Conservation (phyloP, 1,140 invertebrate genomes). For the Theocolax elegans region DNA sequence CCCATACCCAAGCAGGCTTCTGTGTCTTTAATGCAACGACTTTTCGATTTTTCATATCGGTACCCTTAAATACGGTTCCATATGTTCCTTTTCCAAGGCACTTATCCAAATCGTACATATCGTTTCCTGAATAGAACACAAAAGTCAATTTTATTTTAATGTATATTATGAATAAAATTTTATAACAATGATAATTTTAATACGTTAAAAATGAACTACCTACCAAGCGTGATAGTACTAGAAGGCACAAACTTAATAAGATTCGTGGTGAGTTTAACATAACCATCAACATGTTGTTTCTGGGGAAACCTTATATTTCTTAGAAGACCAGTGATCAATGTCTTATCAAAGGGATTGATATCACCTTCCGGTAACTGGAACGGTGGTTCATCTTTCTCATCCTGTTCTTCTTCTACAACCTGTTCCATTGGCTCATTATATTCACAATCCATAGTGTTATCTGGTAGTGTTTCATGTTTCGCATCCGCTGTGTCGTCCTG, state of each 20-base stretch:
- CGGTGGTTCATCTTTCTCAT: conserved; percentile 54
- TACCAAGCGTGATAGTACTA: conserved; percentile 61
- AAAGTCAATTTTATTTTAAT: conserved; percentile 27
- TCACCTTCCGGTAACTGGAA: conserved; percentile 58
- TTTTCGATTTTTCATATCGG: conserved; percentile 70
- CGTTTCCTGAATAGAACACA: conserved; percentile 61
- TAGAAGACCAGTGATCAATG: conserved; percentile 65
- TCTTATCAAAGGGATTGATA: conserved; percentile 68
- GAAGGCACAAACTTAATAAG: conserved; percentile 66
- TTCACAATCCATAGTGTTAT: conserved; percentile 59
- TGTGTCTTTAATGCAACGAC: conserved; percentile 80
- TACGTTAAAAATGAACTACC: conserved; percentile 29
- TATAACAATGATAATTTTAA: neutral
- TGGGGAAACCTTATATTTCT: conserved; percentile 68
- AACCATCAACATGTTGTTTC: conserved; percentile 61
- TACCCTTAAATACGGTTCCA: conserved; percentile 76
- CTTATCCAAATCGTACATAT: conserved; percentile 76
- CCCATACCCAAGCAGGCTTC: conserved; percentile 82
- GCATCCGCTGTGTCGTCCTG: too few species aligned
- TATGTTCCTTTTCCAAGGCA: conserved; percentile 81
- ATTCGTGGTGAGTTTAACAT: conserved; percentile 58
- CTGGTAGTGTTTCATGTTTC: neutral
- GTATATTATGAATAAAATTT: neutral
- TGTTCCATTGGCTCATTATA: conserved; percentile 62
- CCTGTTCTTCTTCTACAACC: conserved; percentile 42